Conservation (phyloP, 1,140 invertebrate genomes). For the Papilio helenus region DNA sequence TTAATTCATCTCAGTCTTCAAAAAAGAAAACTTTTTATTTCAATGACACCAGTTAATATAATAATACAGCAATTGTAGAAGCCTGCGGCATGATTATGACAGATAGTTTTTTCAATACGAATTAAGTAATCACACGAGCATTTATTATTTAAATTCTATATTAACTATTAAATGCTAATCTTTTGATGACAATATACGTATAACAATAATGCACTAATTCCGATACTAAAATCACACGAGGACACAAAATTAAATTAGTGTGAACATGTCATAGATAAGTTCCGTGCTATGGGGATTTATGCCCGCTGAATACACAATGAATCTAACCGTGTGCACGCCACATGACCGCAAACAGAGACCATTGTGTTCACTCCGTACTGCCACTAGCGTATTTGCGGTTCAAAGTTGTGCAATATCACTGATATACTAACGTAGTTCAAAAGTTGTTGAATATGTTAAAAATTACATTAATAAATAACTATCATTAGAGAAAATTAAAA, state of each 20-base stretch:
- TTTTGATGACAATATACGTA: neutral
- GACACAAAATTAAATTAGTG: neutral
- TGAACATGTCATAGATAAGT: conserved; percentile 26
- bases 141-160: neutral
- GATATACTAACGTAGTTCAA: no score
- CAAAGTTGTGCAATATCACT: neutral
- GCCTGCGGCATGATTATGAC: no score
- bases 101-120: no score
- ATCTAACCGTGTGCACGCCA: neutral
- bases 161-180: neutral
- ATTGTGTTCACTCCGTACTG: neutral
- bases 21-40: neutral
- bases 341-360: conserved; percentile 4
- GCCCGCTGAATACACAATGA: conserved; percentile 7
- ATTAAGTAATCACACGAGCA: neutral
- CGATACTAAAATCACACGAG: conserved; percentile 4
- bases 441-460: no score
- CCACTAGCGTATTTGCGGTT: neutral
- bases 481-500: no score
- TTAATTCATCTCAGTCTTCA: conserved; percentile 4
- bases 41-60: no score
- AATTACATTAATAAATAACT: no score
- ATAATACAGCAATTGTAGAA: no score
- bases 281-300: neutral
- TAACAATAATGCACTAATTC: neutral